A percentile compares a stretch with the other conserved stretches of the same genome.
Evolutionary conservation across 2,113 vertebrate species (phyloP).

Genomic region (Morone chrysops): DNA sequence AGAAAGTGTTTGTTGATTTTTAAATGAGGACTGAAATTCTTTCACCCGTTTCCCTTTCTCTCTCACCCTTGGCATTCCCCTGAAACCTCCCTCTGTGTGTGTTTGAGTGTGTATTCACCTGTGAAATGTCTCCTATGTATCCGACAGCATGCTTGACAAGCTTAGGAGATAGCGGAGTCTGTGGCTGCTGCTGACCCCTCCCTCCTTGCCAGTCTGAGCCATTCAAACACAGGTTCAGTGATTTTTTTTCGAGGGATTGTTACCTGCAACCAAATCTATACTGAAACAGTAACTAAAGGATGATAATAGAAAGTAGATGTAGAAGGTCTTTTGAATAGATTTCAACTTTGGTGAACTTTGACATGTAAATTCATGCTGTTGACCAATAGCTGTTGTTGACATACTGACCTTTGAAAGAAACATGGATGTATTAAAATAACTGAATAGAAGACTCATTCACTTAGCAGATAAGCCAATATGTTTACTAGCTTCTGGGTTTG

Average conservation of each 20-base stretch:
- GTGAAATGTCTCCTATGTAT: slow-evolving; percentile 65
- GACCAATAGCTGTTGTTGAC: background rate
- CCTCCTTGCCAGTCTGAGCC: slow-evolving; percentile 19
- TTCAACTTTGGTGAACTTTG: background rate
- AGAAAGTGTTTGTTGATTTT: slow-evolving; percentile 34
- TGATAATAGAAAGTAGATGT: background rate
- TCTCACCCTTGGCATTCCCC: slow-evolving; percentile 25
- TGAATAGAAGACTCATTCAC: background rate
- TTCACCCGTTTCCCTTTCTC: background rate
- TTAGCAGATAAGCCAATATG: background rate
- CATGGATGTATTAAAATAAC: background rate
- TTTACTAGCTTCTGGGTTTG: background rate
- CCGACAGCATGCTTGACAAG: slow-evolving; percentile 56
- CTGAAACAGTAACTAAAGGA: background rate
- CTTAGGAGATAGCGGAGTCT: slow-evolving; percentile 20
- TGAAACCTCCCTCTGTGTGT: slow-evolving; percentile 19
- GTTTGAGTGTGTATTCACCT: slow-evolving; percentile 63
- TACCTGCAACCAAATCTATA: background rate
- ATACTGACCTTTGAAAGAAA: background rate
- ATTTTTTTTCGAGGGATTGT: background rate
- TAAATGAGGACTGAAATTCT: slow-evolving; percentile 34
- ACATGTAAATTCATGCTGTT: background rate
- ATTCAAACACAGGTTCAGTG: slow-evolving; percentile 19
- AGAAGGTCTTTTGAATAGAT: too few species aligned
- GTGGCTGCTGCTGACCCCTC: slow-evolving; percentile 28